Base-by-base conservation (phyloP, 2,113 vertebrate genomes). In the Abramis brama region DNA sequence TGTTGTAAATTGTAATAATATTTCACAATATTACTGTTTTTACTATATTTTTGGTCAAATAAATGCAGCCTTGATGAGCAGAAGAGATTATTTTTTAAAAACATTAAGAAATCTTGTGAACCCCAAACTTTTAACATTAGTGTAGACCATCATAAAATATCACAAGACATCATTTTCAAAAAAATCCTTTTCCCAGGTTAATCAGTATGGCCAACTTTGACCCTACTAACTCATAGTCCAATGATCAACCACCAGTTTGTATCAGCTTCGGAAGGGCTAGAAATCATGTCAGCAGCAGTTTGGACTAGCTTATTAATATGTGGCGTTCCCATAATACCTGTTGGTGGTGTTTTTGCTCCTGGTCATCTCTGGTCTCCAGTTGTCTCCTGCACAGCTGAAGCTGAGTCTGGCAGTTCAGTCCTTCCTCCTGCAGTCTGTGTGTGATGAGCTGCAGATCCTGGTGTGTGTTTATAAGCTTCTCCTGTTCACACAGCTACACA, bases 371-470 rank as follows among this genome's bases (percentile, higher is more conserved):
- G 71, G 60, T 87, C 83, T 88, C 23, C 71, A 88, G 45, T 27
- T 88, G 71, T 64, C 47, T 78, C 74, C 39, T 87, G 79, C 73
- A 70, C 39, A 43, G 15, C 76, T 89, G 78, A 47, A 91, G 79
- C 82, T 90, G 86, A 30, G 78, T 84, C 68, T 74, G 85, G 59
- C 50, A 57, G 36, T 83, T 83, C 25, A 84, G 21, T 4, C 85
- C 76, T 60, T 87, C 88, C 74, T 89, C 88, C 79, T 88, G 86
- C 25, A 82, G 62, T 82, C 84, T 86, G 85, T 82, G 83, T 85
- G 88, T 90, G 88, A 84, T 55, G 68, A 86, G 90, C 85, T 89
- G 83, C 39, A 91, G 86, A 59, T 86, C 73, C 84, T 68, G 43
- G 5, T 91, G 86, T 45, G 21, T 80, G 47, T 87, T 79, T n/a